Conservation (phyloP, 2,888 invertebrate species). For the Stratiomys singularior region DNA sequence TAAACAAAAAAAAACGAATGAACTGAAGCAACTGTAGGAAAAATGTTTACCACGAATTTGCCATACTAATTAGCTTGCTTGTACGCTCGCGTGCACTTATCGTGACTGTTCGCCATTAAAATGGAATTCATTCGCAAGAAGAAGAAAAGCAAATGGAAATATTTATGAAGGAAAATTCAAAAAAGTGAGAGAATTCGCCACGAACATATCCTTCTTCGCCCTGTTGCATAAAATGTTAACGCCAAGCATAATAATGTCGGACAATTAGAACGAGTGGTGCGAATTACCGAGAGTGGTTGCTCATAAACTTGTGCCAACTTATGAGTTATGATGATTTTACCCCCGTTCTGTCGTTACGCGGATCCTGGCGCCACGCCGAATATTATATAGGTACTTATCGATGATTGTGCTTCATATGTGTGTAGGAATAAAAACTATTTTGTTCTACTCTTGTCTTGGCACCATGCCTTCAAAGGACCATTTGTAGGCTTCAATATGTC, state of each 20-base stretch:
- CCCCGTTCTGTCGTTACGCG: not conserved
- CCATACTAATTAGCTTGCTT: not conserved
- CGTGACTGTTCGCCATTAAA: not conserved
- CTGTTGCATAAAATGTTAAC: not conserved
- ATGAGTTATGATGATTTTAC: not conserved
- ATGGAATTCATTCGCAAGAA: not conserved
- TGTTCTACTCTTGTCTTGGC: not conserved
- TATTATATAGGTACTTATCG: no score
- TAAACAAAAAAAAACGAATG: not conserved
- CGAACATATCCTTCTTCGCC: not conserved
- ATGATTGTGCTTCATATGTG: not conserved
- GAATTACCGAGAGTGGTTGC: slow-evolving; percentile 33
- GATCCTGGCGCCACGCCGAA: no score
- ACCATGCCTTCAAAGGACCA: not conserved
- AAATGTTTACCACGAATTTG: not conserved
- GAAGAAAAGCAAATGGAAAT: not conserved
- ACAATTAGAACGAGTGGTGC: slow-evolving; percentile 34
- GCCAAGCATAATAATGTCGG: slow-evolving; percentile 7
- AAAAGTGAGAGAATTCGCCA: not conserved
- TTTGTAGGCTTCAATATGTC: slow-evolving; percentile 29
- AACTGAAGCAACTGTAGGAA: not conserved
- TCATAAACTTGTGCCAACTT: not conserved
- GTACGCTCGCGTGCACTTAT: not conserved
- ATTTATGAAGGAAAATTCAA: not conserved
- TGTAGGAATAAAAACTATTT: not conserved